Conservation (phyloP, 1,140 invertebrate genomes). For the Dysdera silvatica region DNA sequence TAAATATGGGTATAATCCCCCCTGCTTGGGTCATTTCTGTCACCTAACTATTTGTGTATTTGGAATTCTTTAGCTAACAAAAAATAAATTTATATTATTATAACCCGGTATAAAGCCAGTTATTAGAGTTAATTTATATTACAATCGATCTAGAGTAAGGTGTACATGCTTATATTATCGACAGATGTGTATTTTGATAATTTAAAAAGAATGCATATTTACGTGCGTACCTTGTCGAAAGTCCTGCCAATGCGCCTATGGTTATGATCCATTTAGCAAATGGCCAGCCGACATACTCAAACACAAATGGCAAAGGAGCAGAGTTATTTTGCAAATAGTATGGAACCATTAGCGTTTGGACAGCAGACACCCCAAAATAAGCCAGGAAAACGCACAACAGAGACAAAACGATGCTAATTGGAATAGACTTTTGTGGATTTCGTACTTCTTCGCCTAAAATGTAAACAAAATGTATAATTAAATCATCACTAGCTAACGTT, state of each 20-base stretch:
- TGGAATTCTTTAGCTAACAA: too few relatives aligned
- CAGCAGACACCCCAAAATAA: conserved; percentile 75
- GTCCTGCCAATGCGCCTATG: conserved; percentile 64
- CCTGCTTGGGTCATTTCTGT: too few relatives aligned
- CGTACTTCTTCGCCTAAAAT: conserved; percentile 68
- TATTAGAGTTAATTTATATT: neutral
- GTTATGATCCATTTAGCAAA: conserved; percentile 66
- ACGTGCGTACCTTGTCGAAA: conserved; percentile 55
- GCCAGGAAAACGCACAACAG: conserved; percentile 66
- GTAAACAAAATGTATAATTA: neutral
- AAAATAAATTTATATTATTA: neutral
- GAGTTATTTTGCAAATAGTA: conserved; percentile 56
- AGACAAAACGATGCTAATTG: conserved; percentile 73
- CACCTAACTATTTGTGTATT: too few relatives aligned
- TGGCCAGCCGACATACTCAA: conserved; percentile 58
- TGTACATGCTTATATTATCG: neutral
- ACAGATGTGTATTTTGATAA: neutral
- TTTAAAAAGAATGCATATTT: neutral
- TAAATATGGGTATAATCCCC: too few relatives aligned
- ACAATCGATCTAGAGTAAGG: too few relatives aligned
- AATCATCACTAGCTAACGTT: too few relatives aligned
- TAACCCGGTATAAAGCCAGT: neutral
- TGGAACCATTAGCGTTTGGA: conserved; percentile 85
- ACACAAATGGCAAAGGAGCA: conserved; percentile 67
- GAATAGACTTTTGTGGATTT: conserved; percentile 78